Base-by-base conservation (phyloP, 1,140 invertebrate species). In the Caerostris extrusa region DNA sequence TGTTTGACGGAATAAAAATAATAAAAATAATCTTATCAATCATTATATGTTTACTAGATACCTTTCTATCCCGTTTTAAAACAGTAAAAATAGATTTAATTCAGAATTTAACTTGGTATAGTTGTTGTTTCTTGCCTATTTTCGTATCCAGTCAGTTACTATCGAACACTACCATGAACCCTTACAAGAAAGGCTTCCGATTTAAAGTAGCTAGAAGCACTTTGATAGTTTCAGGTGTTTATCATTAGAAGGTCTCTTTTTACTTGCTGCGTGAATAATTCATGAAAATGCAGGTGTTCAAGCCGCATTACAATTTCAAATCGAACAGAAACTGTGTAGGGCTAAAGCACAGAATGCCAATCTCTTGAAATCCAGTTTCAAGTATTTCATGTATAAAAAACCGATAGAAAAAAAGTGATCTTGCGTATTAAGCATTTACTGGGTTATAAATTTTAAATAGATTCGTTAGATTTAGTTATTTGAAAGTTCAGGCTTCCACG, bases 261-360 rank as follows among this genome's bases (percentile, higher is more conserved):
- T 77, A 77, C 71, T 77, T 12, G 19, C 50, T 50, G 34, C 71
- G 4, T 77, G 71, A 77, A 77, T 77, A 12, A 77, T 77, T 77
- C 71, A 77, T 77, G 71, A 77, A 77, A 77, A 77, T 77, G 71
- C 53, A 77, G 71, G 71, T 77, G 50, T 77, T 50, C 71, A 77
- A 19, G 34, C 5, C 34, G 71, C 71, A 77, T 77, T 77, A 77
- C 19, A 77, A 77, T 77, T 77, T 77, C 71, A 77, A 77, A 77
- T 77, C 71, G 71, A 12, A 77, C 34, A 64, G 19, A 77, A 34
- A 50, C 71, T 77, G 71, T 34, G 53, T 77, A 77, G 71, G 12
- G 34, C 14, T 3, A 17, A 53, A 77, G 71, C 34, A 34, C 34
- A 34, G 71, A 50, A 77, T 50, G 3, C 3, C 71, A 12, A 77